A percentile compares a stretch with the other conserved stretches of the same genome.
phyloP scores from a whole-genome alignment of 2,888 invertebrate genomes.

The Graphium colonna region DNA sequence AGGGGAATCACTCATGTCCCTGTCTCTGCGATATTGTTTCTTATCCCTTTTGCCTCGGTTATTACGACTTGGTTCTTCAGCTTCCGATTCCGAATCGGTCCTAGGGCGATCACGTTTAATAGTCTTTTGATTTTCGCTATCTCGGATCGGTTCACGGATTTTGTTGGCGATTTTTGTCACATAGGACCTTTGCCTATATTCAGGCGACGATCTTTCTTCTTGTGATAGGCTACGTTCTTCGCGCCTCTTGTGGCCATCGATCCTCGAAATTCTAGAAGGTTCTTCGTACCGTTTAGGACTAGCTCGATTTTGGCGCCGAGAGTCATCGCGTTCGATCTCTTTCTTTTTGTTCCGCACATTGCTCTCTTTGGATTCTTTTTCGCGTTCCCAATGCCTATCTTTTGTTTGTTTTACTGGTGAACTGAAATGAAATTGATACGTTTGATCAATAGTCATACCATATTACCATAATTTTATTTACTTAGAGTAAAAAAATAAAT shows the following conservation, averaged over 20 bases:
- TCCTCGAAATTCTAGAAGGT: constrained; percentile 34
- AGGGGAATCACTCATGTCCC: constrained; percentile 45
- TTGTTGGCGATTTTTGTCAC: constrained; percentile 60
- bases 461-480: no score
- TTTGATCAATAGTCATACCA: no score
- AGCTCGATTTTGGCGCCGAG: constrained; percentile 33
- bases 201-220: constrained; percentile 49
- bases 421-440: constrained; percentile 46
- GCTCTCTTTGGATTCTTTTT: constrained; percentile 53
- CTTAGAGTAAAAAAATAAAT: background rate
- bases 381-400: constrained; percentile 54
- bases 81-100: constrained; percentile 48
- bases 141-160: constrained; percentile 43
- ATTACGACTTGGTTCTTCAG: constrained; percentile 37
- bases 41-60: constrained; percentile 47
- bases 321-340: constrained; percentile 59
- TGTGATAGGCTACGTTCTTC: constrained; percentile 47
- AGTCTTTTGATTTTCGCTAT: constrained; percentile 37
- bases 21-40: constrained; percentile 42
- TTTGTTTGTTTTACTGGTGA: constrained; percentile 60
- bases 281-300: constrained; percentile 61
- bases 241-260: constrained; percentile 37
- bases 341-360: constrained; percentile 56
- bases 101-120: constrained; percentile 51
- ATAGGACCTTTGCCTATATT: constrained; percentile 52